A percentile compares a stretch with the other conserved stretches of the same genome.
Evolutionary conservation across 2,888 invertebrate genomes (phyloP).

Genomic region (Vannuccia rotundouncinata): DNA sequence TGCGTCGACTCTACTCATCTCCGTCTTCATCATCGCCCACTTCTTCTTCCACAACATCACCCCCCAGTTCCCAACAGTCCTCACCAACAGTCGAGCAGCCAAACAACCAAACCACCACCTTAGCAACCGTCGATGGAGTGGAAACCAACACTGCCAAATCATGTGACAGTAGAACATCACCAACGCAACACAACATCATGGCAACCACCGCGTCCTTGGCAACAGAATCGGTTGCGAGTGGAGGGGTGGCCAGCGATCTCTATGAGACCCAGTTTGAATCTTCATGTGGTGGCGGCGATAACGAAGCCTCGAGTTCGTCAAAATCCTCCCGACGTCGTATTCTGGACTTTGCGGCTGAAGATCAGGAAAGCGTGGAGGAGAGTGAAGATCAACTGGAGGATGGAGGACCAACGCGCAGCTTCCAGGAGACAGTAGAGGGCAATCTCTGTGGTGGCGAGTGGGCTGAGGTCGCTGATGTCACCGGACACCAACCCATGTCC

Average conservation of each 20-base stretch:
- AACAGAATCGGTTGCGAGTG: neutral
- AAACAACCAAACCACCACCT: neutral
- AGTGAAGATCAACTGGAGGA: neutral
- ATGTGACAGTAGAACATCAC: too few species aligned
- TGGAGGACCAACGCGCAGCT: neutral
- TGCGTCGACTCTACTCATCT: neutral
- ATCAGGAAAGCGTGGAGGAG: neutral
- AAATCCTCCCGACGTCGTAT: neutral
- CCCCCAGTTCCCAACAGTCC: neutral
- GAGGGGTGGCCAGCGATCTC: neutral
- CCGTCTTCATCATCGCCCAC: neutral
- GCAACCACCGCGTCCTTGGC: neutral
- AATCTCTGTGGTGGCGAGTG: neutral
- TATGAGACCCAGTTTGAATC: neutral
- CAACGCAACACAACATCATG: neutral
- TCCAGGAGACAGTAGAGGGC: neutral
- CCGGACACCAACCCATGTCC: constrained; percentile 8
- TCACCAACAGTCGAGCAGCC: neutral
- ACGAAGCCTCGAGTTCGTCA: neutral
- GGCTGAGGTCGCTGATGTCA: neutral
- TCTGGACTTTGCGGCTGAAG: neutral
- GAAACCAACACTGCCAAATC: too few species aligned
- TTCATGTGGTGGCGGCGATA: neutral
- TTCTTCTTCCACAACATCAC: neutral
- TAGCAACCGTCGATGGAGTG: too few species aligned